phyloP scores from a whole-genome alignment of 1,140 invertebrate genomes.

The Macrostomum lignano region DNA sequence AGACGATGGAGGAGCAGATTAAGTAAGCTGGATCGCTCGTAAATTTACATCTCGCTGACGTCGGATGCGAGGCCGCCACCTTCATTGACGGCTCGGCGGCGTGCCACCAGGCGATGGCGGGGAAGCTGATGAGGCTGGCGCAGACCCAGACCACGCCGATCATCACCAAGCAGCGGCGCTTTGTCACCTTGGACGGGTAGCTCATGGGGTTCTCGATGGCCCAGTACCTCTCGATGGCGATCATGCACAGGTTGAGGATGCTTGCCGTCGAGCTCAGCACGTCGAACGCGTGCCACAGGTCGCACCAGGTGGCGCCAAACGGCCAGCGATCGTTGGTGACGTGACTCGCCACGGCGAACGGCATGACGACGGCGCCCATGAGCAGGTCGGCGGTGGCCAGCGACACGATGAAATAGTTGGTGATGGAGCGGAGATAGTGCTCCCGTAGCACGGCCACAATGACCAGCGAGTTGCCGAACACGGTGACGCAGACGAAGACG shows the following conservation, averaged over 20 bases:
- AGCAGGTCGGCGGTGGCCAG: too few relatives aligned
- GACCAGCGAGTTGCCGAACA: conserved; percentile 3
- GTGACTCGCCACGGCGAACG: too few relatives aligned
- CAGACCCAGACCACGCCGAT: conserved; percentile 69
- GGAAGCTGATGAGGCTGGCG: conserved; percentile 66
- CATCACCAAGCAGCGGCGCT: conserved; percentile 58
- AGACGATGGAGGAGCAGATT: conserved; percentile 39
- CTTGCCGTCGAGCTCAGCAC: conserved; percentile 82
- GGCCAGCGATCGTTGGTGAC: too few relatives aligned
- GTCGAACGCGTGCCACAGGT: conserved; percentile 82
- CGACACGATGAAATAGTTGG: too few relatives aligned
- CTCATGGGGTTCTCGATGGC: conserved; percentile 90
- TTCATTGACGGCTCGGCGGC: too few relatives aligned
- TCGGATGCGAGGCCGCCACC: too few relatives aligned
- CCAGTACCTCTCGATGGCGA: conserved; percentile 41
- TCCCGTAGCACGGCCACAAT: background rate
- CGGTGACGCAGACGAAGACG: too few relatives aligned
- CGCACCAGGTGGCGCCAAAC: conserved; percentile 62
- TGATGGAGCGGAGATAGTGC: background rate
- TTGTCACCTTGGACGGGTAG: conserved; percentile 71
- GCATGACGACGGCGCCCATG: too few relatives aligned
- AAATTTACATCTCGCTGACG: conserved; percentile 35
- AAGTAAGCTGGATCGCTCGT: conserved; percentile 65
- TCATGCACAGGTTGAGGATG: conserved; percentile 76
- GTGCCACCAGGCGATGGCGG: conserved; percentile 64